phyloP scores from a whole-genome alignment of 2,113 vertebrate genomes.

The Carassius carassius region DNA sequence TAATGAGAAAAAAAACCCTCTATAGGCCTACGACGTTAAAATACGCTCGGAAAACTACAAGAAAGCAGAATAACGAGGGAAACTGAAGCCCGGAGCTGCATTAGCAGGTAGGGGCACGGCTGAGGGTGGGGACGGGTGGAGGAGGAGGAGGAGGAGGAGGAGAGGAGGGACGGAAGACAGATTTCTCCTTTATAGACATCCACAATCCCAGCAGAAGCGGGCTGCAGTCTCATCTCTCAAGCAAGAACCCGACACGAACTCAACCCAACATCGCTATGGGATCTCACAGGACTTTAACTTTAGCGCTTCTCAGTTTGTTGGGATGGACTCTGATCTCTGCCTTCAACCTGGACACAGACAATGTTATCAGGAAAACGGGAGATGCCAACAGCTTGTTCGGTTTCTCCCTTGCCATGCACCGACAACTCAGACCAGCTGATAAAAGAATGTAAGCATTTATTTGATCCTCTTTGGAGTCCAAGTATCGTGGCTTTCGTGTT shows the following conservation, averaged over 20 bases:
- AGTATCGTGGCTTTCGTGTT: neutral
- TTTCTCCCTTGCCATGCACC: slow-evolving; percentile 92
- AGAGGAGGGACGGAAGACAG: slow-evolving; percentile 11
- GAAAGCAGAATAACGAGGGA: neutral
- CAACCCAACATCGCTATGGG: slow-evolving; percentile 24
- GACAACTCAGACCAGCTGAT: slow-evolving; percentile 81
- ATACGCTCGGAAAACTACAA: neutral
- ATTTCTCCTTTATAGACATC: slow-evolving; percentile 24
- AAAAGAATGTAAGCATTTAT: slow-evolving; percentile 82
- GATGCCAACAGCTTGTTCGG: slow-evolving; percentile 86
- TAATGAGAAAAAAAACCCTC: neutral
- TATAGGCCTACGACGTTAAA: neutral
- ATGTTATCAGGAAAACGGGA: slow-evolving; percentile 79
- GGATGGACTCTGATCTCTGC: slow-evolving; percentile 72
- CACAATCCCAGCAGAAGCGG: neutral
- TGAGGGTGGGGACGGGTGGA: slow-evolving; percentile 25
- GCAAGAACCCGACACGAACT: neutral
- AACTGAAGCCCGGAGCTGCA: neutral
- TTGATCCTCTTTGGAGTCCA: neutral
- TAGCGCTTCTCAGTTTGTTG: slow-evolving; percentile 68
- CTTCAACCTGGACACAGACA: slow-evolving; percentile 87
- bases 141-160: neutral
- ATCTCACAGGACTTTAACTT: slow-evolving; percentile 33
- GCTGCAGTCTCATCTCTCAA: neutral
- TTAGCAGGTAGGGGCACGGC: slow-evolving; percentile 30